Evolutionary conservation across 2,113 vertebrate species (phyloP).

Genomic region (Barnardius zonarius): DNA sequence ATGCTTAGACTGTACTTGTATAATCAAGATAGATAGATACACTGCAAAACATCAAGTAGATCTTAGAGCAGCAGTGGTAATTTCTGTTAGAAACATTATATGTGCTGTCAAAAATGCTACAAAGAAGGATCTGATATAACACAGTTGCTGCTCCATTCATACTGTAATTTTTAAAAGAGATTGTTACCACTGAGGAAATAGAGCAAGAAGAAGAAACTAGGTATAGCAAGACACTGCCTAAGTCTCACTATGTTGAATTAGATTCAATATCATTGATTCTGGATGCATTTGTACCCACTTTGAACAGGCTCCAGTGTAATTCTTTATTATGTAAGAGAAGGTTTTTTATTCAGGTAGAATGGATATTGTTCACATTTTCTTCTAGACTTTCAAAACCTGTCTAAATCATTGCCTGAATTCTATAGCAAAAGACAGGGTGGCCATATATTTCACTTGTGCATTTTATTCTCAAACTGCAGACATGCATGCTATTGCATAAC

Average conservation of each 20-base stretch:
- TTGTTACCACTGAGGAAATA: not conserved
- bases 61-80: not conserved
- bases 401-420: not conserved
- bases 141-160: not conserved
- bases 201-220: not conserved
- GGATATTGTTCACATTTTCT: not conserved
- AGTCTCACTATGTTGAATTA: not conserved
- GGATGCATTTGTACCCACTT: not conserved
- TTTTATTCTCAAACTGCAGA: not conserved
- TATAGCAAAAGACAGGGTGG: not conserved
- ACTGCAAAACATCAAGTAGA: not conserved
- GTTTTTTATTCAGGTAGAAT: not conserved
- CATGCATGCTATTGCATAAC: not conserved
- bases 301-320: not conserved
- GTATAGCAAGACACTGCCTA: not conserved
- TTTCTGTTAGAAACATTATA: not conserved
- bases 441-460: not conserved
- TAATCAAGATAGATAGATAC: not conserved
- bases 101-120: not conserved
- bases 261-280: not conserved
- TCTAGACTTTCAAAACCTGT: not conserved
- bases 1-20: constrained; percentile 8
- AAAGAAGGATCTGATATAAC: not conserved
- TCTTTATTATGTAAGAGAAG: not conserved
- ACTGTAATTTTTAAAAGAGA: not conserved